Base-by-base conservation (phyloP, 2,113 vertebrate genomes). In the Apeltes quadracus region DNA sequence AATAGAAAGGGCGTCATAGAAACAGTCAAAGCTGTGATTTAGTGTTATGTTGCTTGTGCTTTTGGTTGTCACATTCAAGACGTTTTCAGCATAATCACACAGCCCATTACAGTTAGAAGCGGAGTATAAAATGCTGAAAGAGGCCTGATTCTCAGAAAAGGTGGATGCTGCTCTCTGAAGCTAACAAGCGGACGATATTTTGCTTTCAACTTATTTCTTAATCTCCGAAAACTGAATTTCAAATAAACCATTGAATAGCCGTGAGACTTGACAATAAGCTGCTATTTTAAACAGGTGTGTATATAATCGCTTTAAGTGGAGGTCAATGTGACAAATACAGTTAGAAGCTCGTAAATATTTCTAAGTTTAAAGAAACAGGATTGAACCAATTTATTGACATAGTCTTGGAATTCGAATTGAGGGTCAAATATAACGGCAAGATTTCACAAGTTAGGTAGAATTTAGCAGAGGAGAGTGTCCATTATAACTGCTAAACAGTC, bases 21-120 rank as follows among this genome's bases (percentile, higher is more conserved):
- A 34, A 23, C 59, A 64, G 39, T 73, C 55, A 61, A 48, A 48
- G 32, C n/a, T 76, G 59, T 11, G 15, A 55, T 77, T 67, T 55
- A 61, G n/a, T 55, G 25, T 61, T 69, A 61, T 58, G 68, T 61
- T 62, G 64, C 29, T 68, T 36, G 38, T 81, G 61, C 53, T 57
- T 82, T 68, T 54, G 54, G 77, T 72, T 18, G 44, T 39, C 14
- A 20, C 36, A 70, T 76, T 72, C 29, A 68, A 63, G 53, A 65
- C 77, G 65, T 54, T 72, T 79, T 72, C 74, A 38, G 66, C 69
- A 79, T 77, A 83, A 87, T 83, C 75, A 50, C 74, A 66, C 56
- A 46, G 44, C 32, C 63, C 48, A 72, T 85, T 79, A 75, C 54
- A 43, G n/a, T 64, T 41, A 39, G 27, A 12, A 61, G 41, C 63